Conservation (phyloP, 2,113 vertebrate species). For the Daphoenositta chrysoptera region DNA sequence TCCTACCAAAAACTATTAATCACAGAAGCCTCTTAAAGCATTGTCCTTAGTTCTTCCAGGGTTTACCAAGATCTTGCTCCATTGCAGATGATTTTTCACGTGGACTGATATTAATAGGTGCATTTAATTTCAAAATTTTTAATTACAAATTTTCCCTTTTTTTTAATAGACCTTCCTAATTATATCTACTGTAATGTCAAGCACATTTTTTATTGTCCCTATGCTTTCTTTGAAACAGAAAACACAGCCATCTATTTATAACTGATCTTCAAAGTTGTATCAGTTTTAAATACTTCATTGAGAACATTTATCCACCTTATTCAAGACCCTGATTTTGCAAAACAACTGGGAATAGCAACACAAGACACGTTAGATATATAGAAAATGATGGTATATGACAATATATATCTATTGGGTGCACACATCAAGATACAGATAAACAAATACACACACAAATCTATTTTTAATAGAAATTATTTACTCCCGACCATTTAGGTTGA, state of each 20-base stretch:
- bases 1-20: not conserved
- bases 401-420: not conserved
- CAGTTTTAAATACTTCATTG: not conserved
- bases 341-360: not conserved
- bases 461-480: not conserved
- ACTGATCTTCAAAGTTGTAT: not conserved
- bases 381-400: not conserved
- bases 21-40: not conserved
- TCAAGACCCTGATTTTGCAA: not conserved
- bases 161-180: not conserved
- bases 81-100: not conserved
- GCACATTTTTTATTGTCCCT: not conserved
- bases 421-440: not conserved
- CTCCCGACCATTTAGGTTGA: not conserved
- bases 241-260: not conserved
- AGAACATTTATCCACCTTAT: not conserved
- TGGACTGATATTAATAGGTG: not conserved
- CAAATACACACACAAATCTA: not conserved
- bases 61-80: not conserved
- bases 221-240: not conserved
- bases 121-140: not conserved
- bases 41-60: not conserved
- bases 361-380: not conserved
- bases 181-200: not conserved
- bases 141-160: not conserved